A percentile compares a stretch with the other conserved stretches of the same genome.
phyloP scores from a whole-genome alignment of 2,113 vertebrate genomes.

The Dipodomys spectabilis region DNA sequence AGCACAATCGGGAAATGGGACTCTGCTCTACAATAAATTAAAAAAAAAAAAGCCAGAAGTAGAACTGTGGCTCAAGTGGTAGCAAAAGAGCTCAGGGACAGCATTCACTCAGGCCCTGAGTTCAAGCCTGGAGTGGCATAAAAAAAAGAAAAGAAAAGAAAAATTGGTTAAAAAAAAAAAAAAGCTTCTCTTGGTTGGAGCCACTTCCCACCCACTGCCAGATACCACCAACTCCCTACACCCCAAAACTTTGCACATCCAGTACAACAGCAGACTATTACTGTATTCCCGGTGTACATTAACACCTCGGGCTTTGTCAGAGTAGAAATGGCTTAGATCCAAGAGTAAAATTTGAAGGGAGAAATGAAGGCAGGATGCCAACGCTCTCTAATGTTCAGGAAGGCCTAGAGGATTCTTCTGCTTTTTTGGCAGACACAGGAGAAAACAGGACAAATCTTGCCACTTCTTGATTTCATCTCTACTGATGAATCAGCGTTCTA shows the following conservation, averaged over 20 bases:
- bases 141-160: too few species aligned
- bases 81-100: too few species aligned
- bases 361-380: constrained; percentile 30
- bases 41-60: too few species aligned
- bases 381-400: constrained; percentile 39
- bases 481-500: not conserved
- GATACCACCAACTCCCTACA: not conserved
- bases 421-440: not conserved
- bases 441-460: not conserved
- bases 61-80: too few species aligned
- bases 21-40: too few species aligned
- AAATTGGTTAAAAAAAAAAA: not conserved
- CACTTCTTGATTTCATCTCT: constrained; percentile 23
- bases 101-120: too few species aligned
- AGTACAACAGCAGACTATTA: not conserved
- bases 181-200: not conserved
- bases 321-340: constrained; percentile 22
- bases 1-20: too few species aligned
- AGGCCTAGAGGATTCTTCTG: not conserved
- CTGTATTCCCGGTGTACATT: not conserved
- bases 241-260: not conserved
- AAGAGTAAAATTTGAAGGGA: constrained; percentile 36
- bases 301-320: not conserved
- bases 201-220: not conserved
- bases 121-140: too few species aligned